phyloP scores from a whole-genome alignment of 2,888 invertebrate species.

The Serrognathus titanus region DNA sequence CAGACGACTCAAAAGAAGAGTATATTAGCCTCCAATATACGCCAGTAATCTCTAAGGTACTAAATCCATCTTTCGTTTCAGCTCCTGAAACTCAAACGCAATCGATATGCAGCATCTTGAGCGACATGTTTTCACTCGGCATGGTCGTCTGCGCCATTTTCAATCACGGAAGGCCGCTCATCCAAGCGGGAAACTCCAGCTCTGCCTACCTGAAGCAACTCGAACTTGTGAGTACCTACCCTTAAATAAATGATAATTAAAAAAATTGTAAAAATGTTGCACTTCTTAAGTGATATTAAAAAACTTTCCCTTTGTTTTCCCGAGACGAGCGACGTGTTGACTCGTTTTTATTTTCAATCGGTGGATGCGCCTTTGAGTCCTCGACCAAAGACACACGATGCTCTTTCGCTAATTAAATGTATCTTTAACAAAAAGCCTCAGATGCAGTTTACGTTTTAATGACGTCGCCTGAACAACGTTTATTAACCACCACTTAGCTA shows the following conservation, averaged over 20 bases:
- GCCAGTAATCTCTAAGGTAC: too few species aligned
- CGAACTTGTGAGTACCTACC: slow-evolving; percentile 69
- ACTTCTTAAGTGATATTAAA: neutral
- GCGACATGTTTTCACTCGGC: slow-evolving; percentile 96
- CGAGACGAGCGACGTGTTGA: too few species aligned
- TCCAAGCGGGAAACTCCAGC: slow-evolving; percentile 87
- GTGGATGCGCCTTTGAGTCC: too few species aligned
- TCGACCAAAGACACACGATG: too few species aligned
- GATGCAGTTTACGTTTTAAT: neutral
- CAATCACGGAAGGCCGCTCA: slow-evolving; percentile 83
- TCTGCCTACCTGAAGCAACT: slow-evolving; percentile 87
- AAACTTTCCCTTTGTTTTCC: neutral
- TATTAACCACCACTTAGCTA: neutral
- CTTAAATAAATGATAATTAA: neutral
- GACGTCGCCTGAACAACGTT: neutral
- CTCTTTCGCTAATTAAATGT: too few species aligned
- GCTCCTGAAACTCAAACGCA: slow-evolving; percentile 91
- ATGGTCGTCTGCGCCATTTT: slow-evolving; percentile 91
- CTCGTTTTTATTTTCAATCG: too few species aligned
- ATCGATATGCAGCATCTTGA: slow-evolving; percentile 78
- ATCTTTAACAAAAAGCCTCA: too few species aligned
- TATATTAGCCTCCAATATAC: too few species aligned
- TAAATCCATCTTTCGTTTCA: slow-evolving; percentile 41
- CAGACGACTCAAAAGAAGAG: too few species aligned
- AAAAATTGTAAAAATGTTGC: neutral